Evolutionary conservation across 2,888 invertebrate species (phyloP).

Genomic region (Caenorhabditis auriculariae): DNA sequence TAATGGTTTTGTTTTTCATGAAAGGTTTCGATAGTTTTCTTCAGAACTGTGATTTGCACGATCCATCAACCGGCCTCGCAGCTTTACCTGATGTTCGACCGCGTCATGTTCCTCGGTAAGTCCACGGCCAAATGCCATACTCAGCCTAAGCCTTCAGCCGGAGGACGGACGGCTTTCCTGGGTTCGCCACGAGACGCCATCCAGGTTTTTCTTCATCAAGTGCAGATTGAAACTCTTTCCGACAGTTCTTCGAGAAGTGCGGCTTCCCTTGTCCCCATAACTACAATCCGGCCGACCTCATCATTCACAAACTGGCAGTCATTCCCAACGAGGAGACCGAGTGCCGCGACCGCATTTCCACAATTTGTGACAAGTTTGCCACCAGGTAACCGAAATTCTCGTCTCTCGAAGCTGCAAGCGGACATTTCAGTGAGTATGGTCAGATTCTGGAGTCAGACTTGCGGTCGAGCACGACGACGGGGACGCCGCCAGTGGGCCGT

Average conservation of each 20-base stretch:
- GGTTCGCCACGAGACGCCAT: constrained; percentile 71
- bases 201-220: constrained; percentile 9
- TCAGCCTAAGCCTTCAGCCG: constrained; percentile 68
- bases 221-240: background rate
- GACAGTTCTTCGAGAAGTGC: constrained; percentile 45
- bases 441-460: constrained; percentile 17
- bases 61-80: constrained; percentile 63
- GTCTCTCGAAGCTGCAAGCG: constrained; percentile 5
- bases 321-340: constrained; percentile 79
- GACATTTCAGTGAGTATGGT: constrained; percentile 31
- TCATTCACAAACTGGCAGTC: constrained; percentile 83
- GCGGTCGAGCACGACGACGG: too few species aligned
- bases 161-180: constrained; percentile 80
- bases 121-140: too few species aligned
- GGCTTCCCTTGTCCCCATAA: constrained; percentile 74
- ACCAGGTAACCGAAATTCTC: too few species aligned
- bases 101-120: constrained; percentile 75
- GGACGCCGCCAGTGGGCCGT: constrained; percentile 35
- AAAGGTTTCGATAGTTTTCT: too few species aligned
- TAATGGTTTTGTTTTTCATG: too few species aligned
- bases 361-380: constrained; percentile 63
- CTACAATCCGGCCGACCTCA: constrained; percentile 92
- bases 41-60: constrained; percentile 62
- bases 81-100: constrained; percentile 59
- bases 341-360: constrained; percentile 38